These are phyloP conservation scores for Megalops cyprinoides DNA, from an alignment of 2,797 vertebrate genomes.

Conservation along the genomic window DNA sequence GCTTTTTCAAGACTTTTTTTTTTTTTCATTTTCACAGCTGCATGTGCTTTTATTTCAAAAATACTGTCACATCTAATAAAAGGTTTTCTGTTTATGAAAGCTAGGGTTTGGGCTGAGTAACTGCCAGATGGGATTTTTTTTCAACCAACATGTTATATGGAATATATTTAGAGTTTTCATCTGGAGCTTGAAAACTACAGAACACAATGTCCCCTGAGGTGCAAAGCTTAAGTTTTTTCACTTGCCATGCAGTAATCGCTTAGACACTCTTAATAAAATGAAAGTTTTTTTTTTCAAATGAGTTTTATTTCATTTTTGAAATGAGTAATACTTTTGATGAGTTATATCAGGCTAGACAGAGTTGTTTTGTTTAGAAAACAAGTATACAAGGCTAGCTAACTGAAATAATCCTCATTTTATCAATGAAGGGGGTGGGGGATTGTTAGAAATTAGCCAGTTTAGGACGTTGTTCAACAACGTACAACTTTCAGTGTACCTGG, in stretches of 20 bases:
- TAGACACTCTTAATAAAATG: neutral
- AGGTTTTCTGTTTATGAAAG: neutral
- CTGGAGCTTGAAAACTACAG: neutral
- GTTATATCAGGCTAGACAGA: slow-evolving; percentile 47
- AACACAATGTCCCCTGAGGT: neutral
- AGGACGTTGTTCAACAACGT: neutral
- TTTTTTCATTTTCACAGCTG: no score
- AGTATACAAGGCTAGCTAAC: slow-evolving; percentile 42
- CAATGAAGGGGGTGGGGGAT: neutral
- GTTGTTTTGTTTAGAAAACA: slow-evolving; percentile 39
- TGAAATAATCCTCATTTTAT: slow-evolving; percentile 38
- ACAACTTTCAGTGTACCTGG: neutral
- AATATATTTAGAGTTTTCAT: neutral
- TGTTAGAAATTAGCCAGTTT: neutral
- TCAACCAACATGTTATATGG: neutral
- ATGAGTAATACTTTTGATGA: slow-evolving; percentile 5
- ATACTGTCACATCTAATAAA: neutral
- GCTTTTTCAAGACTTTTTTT: no score
- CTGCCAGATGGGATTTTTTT: neutral
- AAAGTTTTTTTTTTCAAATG: neutral
- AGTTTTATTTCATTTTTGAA: slow-evolving; percentile 13
- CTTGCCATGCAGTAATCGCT: neutral
- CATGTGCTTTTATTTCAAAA: neutral
- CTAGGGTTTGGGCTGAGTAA: neutral
- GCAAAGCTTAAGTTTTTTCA: neutral